Base-by-base conservation (phyloP, 2,888 invertebrate species). In the Pandemis cinnamomeana region DNA sequence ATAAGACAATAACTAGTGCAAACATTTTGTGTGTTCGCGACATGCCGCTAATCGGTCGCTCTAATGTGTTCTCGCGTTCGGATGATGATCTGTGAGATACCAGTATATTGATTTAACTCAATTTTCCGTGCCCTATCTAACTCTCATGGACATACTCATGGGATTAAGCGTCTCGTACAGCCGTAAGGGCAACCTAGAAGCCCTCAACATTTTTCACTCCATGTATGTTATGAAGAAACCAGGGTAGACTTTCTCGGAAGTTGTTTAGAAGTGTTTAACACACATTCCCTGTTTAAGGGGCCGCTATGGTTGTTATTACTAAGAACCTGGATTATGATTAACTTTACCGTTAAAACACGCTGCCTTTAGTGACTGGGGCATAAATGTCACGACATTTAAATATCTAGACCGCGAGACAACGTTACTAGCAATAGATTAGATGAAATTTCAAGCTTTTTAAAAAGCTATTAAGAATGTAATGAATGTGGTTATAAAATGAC, bases 251-350 rank as follows among this genome's bases (percentile, higher is more conserved):
- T 89, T 91, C 87, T 83, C 69, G 80, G 88, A 90, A 90, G 83
- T 81, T 78, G 83, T 86, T 80, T 81, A 81, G 82, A 83, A 80
- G 84, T 82, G 82, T 84, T 87, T 88, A 87, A 89, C 87, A 87
- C 81, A 87, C 87, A 89, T 91, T 89, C 87, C 82, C 82, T 70
- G 81, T 84, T 84, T 86, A 87, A 84, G 80, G 80, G 77, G 81
- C 79, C 79, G 81, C 80, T 80, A 81, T 78, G 78, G 77, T 84
- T 80, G 81, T 80, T 79, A 76, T 76, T 77, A 75, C 74, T 71
- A 67, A 71, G 68, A 75, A 75, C 64, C 76, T 61, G 63, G 75
- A 68, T 86, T 86, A 87, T 86, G 87, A 89, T 88, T 84, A 84
- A 75, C 74, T 81, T 75, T 84, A 85, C 88, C 84, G 87, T 87